Percentiles rank a stretch among this genome's conserved stretches.
These are phyloP conservation scores for Drosophila athabasca DNA, from an alignment of 1,140 invertebrate genomes.

Conservation along the genomic window DNA sequence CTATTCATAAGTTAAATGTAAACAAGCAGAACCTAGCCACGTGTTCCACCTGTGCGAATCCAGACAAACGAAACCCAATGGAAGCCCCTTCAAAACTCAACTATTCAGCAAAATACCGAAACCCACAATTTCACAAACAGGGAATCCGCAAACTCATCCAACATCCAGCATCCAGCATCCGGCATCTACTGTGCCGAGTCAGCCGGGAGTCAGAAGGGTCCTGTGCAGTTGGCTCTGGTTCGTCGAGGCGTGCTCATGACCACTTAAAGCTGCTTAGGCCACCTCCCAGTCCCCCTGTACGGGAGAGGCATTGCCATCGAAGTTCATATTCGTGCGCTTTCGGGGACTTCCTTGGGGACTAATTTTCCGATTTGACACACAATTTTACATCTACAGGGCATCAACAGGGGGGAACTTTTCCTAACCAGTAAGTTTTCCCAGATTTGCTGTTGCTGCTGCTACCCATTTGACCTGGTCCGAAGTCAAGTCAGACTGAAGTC, in stretches of 20 bases:
- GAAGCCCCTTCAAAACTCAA: constrained; percentile 32
- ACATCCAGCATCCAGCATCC: constrained; percentile 8
- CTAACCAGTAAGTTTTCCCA: constrained; percentile 24
- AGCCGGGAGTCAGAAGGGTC: too few relatives aligned
- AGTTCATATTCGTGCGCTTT: constrained; percentile 35
- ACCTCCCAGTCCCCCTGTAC: background rate
- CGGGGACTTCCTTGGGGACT: constrained; percentile 46
- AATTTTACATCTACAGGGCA: constrained; percentile 50
- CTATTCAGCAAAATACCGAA: constrained; percentile 15
- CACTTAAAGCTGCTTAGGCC: constrained; percentile 49
- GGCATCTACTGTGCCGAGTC: constrained; percentile 10
- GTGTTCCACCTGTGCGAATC: too few relatives aligned
- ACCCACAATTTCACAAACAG: constrained; percentile 38
- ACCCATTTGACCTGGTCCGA: constrained; percentile 38
- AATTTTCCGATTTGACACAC: constrained; percentile 50
- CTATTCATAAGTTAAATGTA: too few relatives aligned
- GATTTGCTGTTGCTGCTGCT: constrained; percentile 44
- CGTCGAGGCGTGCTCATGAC: constrained; percentile 37
- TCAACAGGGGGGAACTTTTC: constrained; percentile 10
- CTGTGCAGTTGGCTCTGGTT: constrained; percentile 8
- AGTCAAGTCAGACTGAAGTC: constrained; percentile 25
- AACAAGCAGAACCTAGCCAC: too few relatives aligned
- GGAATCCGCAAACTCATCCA: constrained; percentile 39
- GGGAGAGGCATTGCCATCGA: constrained; percentile 12
- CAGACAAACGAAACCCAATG: background rate